Evolutionary conservation across 2,113 vertebrate genomes (phyloP), one percentile per base, ranked within the genome.

Genomic region (Chlamydotis undulata): DNA sequence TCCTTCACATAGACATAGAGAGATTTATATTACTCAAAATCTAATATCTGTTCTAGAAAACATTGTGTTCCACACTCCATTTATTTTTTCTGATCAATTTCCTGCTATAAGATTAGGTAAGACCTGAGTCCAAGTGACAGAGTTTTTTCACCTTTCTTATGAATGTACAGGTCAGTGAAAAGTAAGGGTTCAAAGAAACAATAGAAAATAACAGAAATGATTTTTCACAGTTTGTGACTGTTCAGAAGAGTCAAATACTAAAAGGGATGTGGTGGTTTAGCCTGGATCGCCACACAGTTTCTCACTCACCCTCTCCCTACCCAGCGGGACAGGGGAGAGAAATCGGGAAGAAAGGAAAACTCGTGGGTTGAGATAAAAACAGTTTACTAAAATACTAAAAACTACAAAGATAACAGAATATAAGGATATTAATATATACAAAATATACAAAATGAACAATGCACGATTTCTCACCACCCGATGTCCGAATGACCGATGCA

Each of bases 41-140:
- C 15, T 61, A 29, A 21, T 56, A 80, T 33, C 26, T 24, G 16
- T 78, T 53, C 45, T 59, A 74, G 41, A 35, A 81, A 81, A 19
- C 12, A 4, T 50, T 67, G 31, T 41, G 3, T 29, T 86, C 63
- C 57, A 63, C 5, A 2, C 4, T 57, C n/a, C 0, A 0, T 67
- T 81, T 80, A 79, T 49, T 56, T 12, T 57, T 93, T 93, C 13
- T 28, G 60, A 63, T 57, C 35, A 39, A 17, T 70, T 89, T 91
- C 50, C n/a, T 61, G 22, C 21, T 93, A 41, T 53, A 53, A 89
- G 28, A 67, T 75, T 68, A 73, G 18, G 8, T 73, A 69, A 53
- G 13, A 49, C 2, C 2, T 33, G 45, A 89, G 41, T 35, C 14
- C 43, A 74, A 87, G 22, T 13, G 26, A 7, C 16, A 65, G n/a